Evolutionary conservation across 2,888 invertebrate species (phyloP).

Genomic region (Phaedon cochleariae): DNA sequence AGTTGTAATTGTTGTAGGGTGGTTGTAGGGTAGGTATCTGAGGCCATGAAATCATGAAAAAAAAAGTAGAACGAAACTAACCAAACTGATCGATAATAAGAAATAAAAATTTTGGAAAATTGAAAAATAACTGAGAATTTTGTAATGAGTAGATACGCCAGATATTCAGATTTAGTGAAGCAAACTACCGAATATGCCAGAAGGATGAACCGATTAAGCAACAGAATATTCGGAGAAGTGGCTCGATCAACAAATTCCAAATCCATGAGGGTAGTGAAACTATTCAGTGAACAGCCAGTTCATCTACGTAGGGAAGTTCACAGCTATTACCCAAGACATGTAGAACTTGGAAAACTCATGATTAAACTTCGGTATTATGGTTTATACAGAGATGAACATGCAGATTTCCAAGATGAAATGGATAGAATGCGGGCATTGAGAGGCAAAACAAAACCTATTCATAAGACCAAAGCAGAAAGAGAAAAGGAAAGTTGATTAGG

Average conservation of each 20-base stretch:
- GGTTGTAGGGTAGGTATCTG: no score
- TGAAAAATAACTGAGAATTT: background rate
- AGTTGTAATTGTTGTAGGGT: no score
- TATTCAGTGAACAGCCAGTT: constrained; percentile 79
- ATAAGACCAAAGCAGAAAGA: constrained; percentile 41
- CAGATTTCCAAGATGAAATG: constrained; percentile 90
- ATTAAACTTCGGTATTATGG: constrained; percentile 78
- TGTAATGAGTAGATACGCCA: constrained; percentile 71
- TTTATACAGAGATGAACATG: constrained; percentile 85
- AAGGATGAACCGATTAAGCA: constrained; percentile 86
- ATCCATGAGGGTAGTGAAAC: constrained; percentile 81
- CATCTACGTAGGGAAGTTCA: constrained; percentile 77
- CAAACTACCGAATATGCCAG: constrained; percentile 80
- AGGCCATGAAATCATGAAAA: no score
- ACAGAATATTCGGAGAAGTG: constrained; percentile 90
- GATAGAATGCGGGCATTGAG: constrained; percentile 76
- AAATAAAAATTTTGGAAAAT: background rate
- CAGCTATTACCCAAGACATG: constrained; percentile 87
- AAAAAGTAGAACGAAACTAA: background rate
- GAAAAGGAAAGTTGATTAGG: constrained; percentile 22
- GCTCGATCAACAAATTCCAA: constrained; percentile 76
- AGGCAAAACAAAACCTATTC: constrained; percentile 72
- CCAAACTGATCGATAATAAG: no score
- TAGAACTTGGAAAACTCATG: constrained; percentile 80
- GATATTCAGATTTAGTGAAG: constrained; percentile 75